Evolutionary conservation across 2,113 vertebrate genomes (phyloP).

Genomic region (Heliornis fulica): DNA sequence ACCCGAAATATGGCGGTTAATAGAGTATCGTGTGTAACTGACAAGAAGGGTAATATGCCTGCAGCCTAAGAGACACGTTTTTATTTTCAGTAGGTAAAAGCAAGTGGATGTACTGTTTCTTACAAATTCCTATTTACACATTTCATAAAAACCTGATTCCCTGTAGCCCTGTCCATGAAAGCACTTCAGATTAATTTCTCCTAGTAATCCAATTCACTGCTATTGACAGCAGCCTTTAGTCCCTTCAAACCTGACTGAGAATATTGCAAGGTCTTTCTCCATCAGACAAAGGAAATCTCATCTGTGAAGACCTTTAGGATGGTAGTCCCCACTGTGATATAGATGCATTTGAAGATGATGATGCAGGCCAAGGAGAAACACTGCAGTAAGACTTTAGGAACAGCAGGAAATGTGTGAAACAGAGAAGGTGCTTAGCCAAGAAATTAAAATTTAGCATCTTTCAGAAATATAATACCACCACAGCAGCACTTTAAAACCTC

Average conservation of each 20-base stretch:
- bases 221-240: neutral
- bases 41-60: neutral
- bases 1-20: neutral
- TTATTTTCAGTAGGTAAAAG: neutral
- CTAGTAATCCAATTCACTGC: neutral
- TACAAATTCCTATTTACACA: constrained; percentile 1
- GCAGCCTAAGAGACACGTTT: neutral
- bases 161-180: neutral
- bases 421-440: neutral
- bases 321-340: neutral
- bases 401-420: neutral
- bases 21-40: neutral
- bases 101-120: neutral
- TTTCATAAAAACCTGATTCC: neutral
- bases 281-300: neutral
- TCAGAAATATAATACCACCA: neutral
- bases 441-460: neutral
- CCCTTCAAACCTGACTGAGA: neutral
- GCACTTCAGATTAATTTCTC: neutral
- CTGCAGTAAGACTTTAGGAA: neutral
- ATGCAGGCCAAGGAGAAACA: neutral
- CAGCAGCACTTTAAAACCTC: neutral
- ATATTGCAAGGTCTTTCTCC: neutral
- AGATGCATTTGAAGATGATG: neutral
- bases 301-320: neutral